These are phyloP conservation scores for Drepanosiphum platanoidis DNA, from an alignment of 2,888 invertebrate species.

Conservation along the genomic window DNA sequence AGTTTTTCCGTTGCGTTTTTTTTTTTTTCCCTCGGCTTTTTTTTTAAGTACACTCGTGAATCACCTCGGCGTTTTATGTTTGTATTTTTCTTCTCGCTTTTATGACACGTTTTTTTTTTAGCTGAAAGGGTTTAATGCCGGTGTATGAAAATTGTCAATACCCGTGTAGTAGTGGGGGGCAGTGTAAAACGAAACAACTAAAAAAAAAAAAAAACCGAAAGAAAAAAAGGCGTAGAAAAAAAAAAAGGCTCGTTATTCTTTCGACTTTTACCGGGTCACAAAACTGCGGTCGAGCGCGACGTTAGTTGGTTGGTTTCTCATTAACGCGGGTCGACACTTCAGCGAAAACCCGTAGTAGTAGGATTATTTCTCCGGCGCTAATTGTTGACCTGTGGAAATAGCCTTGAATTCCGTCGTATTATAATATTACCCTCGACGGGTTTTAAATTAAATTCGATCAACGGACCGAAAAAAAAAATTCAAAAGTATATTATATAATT, in stretches of 20 bases:
- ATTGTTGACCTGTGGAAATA: background rate
- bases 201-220: background rate
- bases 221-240: background rate
- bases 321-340: constrained; percentile 31
- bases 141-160: background rate
- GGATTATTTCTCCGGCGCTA: background rate
- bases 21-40: background rate
- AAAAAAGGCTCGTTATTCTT: constrained; percentile 12
- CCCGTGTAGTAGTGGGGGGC: background rate
- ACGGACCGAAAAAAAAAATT: constrained; percentile 3
- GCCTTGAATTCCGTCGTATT: background rate
- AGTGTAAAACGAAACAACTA: no score
- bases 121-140: background rate
- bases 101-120: constrained; percentile 8
- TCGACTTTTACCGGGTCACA: background rate
- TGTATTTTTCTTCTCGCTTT: background rate
- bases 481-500: background rate
- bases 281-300: background rate
- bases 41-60: background rate
- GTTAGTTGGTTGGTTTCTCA: constrained; percentile 36
- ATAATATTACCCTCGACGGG: background rate
- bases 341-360: background rate
- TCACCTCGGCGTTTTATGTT: background rate
- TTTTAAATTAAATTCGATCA: constrained; percentile 5
- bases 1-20: background rate